phyloP scores from a whole-genome alignment of 2,797 vertebrate genomes.

The Crenichthys baileyi region DNA sequence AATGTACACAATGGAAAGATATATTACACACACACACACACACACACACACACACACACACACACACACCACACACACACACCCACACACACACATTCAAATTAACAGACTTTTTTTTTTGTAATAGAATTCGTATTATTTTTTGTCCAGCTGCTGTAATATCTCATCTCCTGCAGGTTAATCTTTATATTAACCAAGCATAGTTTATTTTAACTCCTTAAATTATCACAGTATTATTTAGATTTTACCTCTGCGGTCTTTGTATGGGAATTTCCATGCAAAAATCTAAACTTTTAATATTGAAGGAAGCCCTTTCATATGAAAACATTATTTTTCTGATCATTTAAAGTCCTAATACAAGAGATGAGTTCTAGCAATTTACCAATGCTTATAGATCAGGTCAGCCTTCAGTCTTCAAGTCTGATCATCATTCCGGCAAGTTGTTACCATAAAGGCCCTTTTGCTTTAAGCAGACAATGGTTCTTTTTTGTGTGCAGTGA shows the following conservation, averaged over 20 bases:
- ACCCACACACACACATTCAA: neutral
- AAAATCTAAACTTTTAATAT: neutral
- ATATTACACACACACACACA: neutral
- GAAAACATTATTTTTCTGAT: neutral
- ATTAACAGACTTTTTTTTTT: neutral
- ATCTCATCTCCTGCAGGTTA: constrained; percentile 28
- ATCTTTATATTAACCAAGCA: constrained; percentile 44
- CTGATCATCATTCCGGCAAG: constrained; percentile 47
- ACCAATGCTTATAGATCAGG: neutral
- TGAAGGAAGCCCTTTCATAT: neutral
- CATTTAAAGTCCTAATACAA: neutral
- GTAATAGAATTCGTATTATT: neutral
- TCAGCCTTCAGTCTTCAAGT: neutral
- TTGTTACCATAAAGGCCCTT: constrained; percentile 63
- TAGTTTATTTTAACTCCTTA: constrained; percentile 53
- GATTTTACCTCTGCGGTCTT: constrained; percentile 11
- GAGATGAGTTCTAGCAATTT: constrained; percentile 8
- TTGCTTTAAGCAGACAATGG: constrained; percentile 74
- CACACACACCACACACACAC: constrained; percentile 3
- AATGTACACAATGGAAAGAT: constrained; percentile 4
- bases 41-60: neutral
- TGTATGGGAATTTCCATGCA: constrained; percentile 19
- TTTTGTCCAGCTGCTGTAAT: constrained; percentile 15
- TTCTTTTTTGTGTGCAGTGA: constrained; percentile 69
- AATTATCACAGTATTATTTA: constrained; percentile 24